Evolutionary conservation across 2,888 invertebrate species (phyloP), one percentile per base, ranked within the genome.

Genomic region (Drosophila kanekoi): DNA sequence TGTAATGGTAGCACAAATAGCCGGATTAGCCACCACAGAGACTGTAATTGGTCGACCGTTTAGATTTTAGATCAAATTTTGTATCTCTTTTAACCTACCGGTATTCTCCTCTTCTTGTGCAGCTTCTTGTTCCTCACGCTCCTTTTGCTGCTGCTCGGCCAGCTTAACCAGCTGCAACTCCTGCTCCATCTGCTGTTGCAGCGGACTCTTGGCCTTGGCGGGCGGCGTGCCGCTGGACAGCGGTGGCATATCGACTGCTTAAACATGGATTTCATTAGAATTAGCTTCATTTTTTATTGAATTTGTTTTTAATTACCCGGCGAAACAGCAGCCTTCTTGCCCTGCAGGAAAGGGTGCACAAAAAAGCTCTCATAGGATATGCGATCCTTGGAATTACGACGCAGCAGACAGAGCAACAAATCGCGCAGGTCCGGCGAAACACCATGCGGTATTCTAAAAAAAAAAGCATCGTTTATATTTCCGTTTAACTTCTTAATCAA

Each of bases 301-400:
- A 23, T n/a, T 43, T 16, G 3, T 16, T 10, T 40, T 5, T 4
- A 16, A 20, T 20, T 87, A 92, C 93, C 94, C 90, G 92, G 93
- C 89, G 91, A 93, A 90, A 91, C 94, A 89, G 87, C 93, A 81
- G 92, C 93, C 91, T 91, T 94, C 86, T 91, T 94, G 77, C 96
- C 94, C 91, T 96, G 95, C 77, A 97, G 93, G 93, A 99, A 99
- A 49, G 96, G 95, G 93, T 99, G 99, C 91, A 95, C 95, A 94
- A 99, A 99, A 93, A 99, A 99, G 72, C 96, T 95, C 90, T 98
- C 98, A 93, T 99, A 99, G 71, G 97, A 96, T 94, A 99, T 98
- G 79, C 99, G 94, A 92, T 99, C 99, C 90, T 96, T 95, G 49
- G 99, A 96, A 93, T 97, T 98, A 75, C 99, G 95, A 81, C 98